Evolutionary conservation across 2,888 invertebrate species (phyloP).

Genomic region (Metellina segmentata): DNA sequence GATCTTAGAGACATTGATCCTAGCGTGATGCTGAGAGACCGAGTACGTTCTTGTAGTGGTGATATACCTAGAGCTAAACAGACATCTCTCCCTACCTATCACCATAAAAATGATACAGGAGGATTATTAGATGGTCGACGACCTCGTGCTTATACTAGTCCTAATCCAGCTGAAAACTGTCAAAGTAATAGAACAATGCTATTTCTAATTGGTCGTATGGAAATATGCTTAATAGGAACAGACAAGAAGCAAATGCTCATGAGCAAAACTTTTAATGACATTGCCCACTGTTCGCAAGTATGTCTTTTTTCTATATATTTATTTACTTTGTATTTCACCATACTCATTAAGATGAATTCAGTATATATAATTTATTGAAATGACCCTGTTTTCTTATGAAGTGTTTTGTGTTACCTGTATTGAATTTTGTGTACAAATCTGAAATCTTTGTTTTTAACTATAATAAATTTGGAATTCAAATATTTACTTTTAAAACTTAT

Average conservation of each 20-base stretch:
- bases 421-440: no score
- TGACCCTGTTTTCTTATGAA: no score
- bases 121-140: constrained; percentile 59
- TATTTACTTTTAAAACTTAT: no score
- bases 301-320: constrained; percentile 61
- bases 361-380: background rate
- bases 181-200: constrained; percentile 94
- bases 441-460: no score
- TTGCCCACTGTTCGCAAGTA: constrained; percentile 91
- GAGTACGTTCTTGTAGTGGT: constrained; percentile 76
- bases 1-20: constrained; percentile 69
- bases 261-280: constrained; percentile 92
- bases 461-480: no score
- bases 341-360: background rate
- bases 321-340: background rate
- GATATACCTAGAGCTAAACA: constrained; percentile 75
- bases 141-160: constrained; percentile 68
- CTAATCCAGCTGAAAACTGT: constrained; percentile 33
- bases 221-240: constrained; percentile 94
- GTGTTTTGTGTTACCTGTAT: no score
- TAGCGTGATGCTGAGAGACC: constrained; percentile 37
- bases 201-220: constrained; percentile 91
- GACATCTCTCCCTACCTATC: constrained; percentile 71
- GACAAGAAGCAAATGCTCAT: constrained; percentile 94
- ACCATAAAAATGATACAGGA: constrained; percentile 66